phyloP scores from a whole-genome alignment of 2,797 vertebrate genomes.

The Takifugu ocellatus region DNA sequence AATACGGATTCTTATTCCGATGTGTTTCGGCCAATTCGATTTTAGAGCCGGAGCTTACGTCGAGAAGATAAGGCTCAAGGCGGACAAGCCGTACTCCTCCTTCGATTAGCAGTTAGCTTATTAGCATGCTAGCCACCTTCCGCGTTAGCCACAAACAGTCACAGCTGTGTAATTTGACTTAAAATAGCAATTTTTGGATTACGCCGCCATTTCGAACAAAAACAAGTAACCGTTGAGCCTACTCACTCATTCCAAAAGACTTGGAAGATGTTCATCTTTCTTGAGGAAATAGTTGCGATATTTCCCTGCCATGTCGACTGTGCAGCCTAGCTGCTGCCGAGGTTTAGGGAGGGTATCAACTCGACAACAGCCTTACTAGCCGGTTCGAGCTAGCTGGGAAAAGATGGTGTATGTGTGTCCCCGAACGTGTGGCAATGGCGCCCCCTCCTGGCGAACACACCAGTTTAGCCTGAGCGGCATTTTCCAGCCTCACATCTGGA shows the following conservation, averaged over 20 bases:
- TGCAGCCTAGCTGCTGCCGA: conserved; percentile 75
- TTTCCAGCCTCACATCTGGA: conserved; percentile 40
- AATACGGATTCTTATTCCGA: rapidly evolving
- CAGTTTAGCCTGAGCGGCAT: conserved; percentile 17
- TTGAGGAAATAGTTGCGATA: conserved; percentile 70
- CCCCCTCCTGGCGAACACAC: conserved; percentile 30
- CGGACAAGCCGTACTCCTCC: conserved; percentile 53
- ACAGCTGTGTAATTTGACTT: conserved; percentile 47
- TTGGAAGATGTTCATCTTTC: conserved; percentile 78
- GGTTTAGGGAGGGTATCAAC: conserved; percentile 74
- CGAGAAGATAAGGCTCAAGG: too few relatives aligned
- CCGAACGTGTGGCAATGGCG: neutral
- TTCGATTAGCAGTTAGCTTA: conserved; percentile 42
- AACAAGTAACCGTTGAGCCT: neutral
- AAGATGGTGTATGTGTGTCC: conserved; percentile 5
- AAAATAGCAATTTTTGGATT: conserved; percentile 7
- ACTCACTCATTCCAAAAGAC: conserved; percentile 78
- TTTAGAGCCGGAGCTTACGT: neutral
- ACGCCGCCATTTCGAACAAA: neutral
- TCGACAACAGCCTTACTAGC: conserved; percentile 59
- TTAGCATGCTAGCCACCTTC: conserved; percentile 43
- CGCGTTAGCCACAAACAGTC: conserved; percentile 40
- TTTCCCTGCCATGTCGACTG: conserved; percentile 80
- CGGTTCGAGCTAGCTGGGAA: conserved; percentile 68
- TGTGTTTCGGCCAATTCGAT: conserved; percentile 3